Evolutionary conservation across 2,113 vertebrate species (phyloP).

Genomic region (Anarhynchus alexandrinus): DNA sequence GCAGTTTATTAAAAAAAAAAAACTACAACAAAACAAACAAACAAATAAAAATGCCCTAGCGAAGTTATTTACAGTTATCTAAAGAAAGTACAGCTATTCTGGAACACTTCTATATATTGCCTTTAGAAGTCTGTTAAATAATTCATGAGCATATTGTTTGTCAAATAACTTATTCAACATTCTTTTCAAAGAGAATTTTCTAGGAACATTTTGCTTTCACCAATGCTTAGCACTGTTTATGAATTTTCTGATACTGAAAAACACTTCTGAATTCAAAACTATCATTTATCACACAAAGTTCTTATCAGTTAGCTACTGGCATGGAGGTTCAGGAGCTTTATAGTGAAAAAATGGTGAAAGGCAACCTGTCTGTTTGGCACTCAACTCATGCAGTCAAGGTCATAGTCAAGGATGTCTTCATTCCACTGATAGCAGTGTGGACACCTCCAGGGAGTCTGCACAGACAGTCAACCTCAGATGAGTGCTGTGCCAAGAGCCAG

Average conservation of each 20-base stretch:
- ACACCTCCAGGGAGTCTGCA: background rate
- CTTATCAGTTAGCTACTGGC: background rate
- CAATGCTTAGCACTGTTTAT: background rate
- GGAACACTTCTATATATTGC: background rate
- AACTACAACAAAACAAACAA: background rate
- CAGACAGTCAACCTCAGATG: accelerated
- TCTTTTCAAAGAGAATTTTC: background rate
- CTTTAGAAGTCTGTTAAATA: background rate
- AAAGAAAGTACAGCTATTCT: background rate
- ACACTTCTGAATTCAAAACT: background rate
- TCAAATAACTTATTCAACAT: background rate
- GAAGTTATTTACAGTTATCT: background rate
- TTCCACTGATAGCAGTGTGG: background rate
- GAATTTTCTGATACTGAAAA: background rate
- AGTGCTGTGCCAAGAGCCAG: background rate
- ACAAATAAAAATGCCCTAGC: background rate
- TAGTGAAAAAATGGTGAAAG: background rate
- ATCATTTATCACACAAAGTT: background rate
- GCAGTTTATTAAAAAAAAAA: background rate
- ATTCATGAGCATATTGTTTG: background rate
- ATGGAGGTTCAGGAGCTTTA: background rate
- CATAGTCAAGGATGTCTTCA: background rate
- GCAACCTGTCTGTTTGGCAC: background rate
- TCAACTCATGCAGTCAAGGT: background rate
- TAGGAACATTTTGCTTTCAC: background rate